Base-by-base conservation (phyloP, 2,113 vertebrate species). In the Odocoileus hemionus region DNA sequence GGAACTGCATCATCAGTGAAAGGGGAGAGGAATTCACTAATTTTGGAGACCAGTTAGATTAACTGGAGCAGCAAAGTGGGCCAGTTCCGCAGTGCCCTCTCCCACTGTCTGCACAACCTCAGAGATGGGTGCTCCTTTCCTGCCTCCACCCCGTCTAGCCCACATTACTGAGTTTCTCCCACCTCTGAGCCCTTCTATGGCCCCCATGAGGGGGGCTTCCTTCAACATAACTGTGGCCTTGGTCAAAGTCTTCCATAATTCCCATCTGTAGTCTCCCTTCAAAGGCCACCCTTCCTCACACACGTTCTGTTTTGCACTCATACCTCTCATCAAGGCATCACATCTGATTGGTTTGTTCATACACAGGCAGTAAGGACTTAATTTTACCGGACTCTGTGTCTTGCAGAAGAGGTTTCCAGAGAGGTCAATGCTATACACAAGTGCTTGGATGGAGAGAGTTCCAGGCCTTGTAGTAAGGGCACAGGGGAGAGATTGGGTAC, bases 1-100 rank as follows among this genome's bases (percentile, higher is more conserved):
- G 14, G 82, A 94, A n/a, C 50, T 86, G 52, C 60, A 16, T 95
- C 26, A 16, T 21, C 36, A 47, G 89, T 70, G 30, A 91, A 39
- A 89, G 55, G 92, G 54, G 61, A 74, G 57, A 47, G 43, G 23
- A 76, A 39, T 86, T 80, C 92, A 36, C 60, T 87, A 52, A 33
- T 45, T 90, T 89, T 57, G 58, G 89, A 96, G 94, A 90, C 89
- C 70, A 78, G 64, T 95, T 86, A 94, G 91, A 78, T 52, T 93
- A 95, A 93, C 91, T 96, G 8, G 15, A 92, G 92, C 94, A 36
- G 96, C 96, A 83, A 78, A 89, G 74, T 89, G 92, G 93, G 58
- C 61, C 47, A 6, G 5, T 55, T 86, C 52, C 28, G 0, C 6
- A 6, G 70, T 17, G 52, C 47, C 36, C 86, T n/a, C 25, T 52